Base-by-base conservation (phyloP, 2,888 invertebrate species). In the Diarsia brunnea region DNA sequence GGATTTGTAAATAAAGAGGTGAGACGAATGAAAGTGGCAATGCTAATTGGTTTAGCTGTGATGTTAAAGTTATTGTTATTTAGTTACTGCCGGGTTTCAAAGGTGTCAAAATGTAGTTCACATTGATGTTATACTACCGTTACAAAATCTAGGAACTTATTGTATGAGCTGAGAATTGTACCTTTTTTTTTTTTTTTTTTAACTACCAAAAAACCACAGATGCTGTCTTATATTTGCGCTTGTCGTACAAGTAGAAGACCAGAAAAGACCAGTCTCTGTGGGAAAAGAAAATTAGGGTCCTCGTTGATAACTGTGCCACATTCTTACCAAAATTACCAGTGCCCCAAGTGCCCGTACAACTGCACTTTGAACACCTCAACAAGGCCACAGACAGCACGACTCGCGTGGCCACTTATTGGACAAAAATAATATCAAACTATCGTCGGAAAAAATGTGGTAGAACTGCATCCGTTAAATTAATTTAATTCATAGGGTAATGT, bases 371-470 rank as follows among this genome's bases (percentile, higher is more conserved):
- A 83, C 65, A 81, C 68, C 69, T 74, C 55, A 73, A 58, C 81
- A 81, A 81, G 84, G 73, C 73, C 81, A 79, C 79, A 61, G 65
- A 66, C 38, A 74, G 58, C 79, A 83, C 79, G 84, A 83, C 73
- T 79, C 27, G 69, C 60, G 19, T 73, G 27, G 68, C 16, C 60
- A 66, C 19, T 79, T 83, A 66, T 60, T 38, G 27, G 38, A 66
- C 49, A 47, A 66, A 73, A 78, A 82, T 69, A 69, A 78, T 49
- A 66, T 43, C 27, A 75, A 76, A 81, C 49, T 55, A 14, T n/a
- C 8, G 51, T 60, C 7, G 16, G 12, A 4, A 73, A 63, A 60
- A 73, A 49, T n/a, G 14, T 31, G 24, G 7, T 49, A 31, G 24
- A 2, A 58, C 24, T 78, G 24, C 43, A 51, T 51, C 63, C 43